A percentile compares a stretch with the other conserved stretches of the same genome.
Conservation (phyloP, 2,113 vertebrate species). For the Mesocricetus auratus region DNA sequence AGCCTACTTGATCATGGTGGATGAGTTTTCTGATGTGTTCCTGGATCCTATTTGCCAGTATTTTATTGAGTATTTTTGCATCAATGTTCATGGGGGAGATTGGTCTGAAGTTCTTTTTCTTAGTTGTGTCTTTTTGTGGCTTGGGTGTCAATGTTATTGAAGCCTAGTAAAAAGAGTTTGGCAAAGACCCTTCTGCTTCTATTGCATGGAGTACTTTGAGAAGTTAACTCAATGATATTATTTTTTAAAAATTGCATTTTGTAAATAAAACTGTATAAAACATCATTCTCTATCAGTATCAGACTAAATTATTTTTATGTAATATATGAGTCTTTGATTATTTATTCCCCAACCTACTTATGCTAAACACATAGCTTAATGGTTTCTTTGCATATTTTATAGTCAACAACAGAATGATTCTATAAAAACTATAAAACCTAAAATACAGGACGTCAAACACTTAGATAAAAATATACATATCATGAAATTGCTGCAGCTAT, state of each 20-base stretch:
- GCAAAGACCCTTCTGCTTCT: too few species aligned
- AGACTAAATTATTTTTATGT: neutral
- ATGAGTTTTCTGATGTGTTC: too few species aligned
- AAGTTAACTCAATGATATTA: neutral
- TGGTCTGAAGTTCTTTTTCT: too few species aligned
- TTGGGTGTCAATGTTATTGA: too few species aligned
- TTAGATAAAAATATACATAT: neutral
- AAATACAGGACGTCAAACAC: slow-evolving; percentile 40
- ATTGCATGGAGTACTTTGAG: too few species aligned
- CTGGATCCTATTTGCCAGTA: too few species aligned
- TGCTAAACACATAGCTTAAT: neutral
- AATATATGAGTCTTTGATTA: neutral
- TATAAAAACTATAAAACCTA: neutral
- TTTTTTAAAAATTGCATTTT: neutral
- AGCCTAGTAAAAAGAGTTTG: too few species aligned
- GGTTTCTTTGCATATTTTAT: slow-evolving; percentile 23
- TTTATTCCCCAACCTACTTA: neutral
- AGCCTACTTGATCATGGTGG: too few species aligned
- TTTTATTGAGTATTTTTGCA: too few species aligned
- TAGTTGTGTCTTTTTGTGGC: too few species aligned
- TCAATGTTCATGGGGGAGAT: too few species aligned
- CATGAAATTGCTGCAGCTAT: neutral
- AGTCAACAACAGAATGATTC: neutral
- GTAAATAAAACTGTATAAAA: slow-evolving; percentile 1
- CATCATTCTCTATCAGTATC: neutral